A percentile compares a stretch with the other conserved stretches of the same genome.
Evolutionary conservation across 1,140 invertebrate genomes (phyloP).

Genomic region (Triops cancriformis): DNA sequence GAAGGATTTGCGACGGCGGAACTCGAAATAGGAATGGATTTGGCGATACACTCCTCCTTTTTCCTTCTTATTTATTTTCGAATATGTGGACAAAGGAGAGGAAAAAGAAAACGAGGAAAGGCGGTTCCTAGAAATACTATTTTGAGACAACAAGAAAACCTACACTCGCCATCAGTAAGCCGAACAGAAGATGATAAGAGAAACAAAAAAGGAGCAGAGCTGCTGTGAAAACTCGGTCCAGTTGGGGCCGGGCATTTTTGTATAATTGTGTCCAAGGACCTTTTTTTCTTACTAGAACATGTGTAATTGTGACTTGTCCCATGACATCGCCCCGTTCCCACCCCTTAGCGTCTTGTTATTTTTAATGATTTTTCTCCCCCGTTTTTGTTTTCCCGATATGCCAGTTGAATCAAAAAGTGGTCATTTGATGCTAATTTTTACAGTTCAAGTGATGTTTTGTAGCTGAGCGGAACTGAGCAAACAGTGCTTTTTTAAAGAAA

Average conservation of each 20-base stretch:
- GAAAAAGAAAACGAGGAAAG: background rate
- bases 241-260: background rate
- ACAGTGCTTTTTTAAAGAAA: background rate
- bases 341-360: background rate
- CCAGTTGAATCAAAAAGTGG: conserved; percentile 5
- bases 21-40: background rate
- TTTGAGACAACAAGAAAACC: background rate
- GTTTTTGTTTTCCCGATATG: background rate
- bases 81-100: background rate
- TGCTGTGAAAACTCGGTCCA: no score
- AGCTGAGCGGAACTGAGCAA: background rate
- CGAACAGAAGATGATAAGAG: background rate
- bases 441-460: conserved; percentile 6
- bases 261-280: background rate
- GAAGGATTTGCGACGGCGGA: background rate
- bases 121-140: background rate
- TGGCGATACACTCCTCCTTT: background rate
- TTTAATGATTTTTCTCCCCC: background rate
- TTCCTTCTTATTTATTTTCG: background rate
- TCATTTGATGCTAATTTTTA: conserved; percentile 11
- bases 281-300: background rate
- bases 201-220: background rate
- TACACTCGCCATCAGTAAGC: background rate
- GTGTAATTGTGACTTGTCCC: background rate
- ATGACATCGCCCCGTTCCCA: background rate